Evolutionary conservation across 2,888 invertebrate genomes (phyloP).

Genomic region (Schizotus pectinicornis): DNA sequence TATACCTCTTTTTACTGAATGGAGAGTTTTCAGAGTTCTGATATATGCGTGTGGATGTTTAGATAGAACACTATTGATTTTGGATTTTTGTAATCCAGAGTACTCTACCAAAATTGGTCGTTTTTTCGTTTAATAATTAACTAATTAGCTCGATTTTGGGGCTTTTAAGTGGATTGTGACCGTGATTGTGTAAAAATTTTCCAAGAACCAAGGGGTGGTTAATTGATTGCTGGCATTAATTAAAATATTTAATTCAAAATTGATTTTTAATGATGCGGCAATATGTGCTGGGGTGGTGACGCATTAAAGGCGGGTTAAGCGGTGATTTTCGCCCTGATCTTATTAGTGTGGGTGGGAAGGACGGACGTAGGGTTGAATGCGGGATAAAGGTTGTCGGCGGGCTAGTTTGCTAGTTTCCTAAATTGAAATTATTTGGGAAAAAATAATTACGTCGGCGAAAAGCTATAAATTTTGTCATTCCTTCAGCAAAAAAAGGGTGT

Average conservation of each 20-base stretch:
- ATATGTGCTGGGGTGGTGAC: neutral
- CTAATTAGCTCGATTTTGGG: no score
- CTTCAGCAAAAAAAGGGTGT: constrained; percentile 53
- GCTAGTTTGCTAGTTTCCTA: constrained; percentile 14
- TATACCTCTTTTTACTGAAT: constrained; percentile 27
- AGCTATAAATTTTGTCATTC: constrained; percentile 57
- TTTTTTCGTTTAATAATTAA: no score
- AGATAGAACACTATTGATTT: constrained; percentile 25
- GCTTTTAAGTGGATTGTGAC: no score
- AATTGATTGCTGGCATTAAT: no score
- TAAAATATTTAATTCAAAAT: neutral
- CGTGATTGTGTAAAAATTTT: no score
- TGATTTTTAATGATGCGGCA: neutral
- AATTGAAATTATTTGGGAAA: constrained; percentile 34
- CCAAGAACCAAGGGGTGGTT: no score
- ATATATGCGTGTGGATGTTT: constrained; percentile 25
- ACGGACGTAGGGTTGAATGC: neutral
- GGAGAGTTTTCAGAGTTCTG: constrained; percentile 28
- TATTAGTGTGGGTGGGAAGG: neutral
- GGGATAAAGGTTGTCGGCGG: neutral
- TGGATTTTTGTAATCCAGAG: constrained; percentile 19
- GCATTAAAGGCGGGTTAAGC: constrained; percentile 1
- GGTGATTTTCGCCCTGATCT: no score
- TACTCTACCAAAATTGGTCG: neutral
- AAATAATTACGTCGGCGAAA: constrained; percentile 48